Percentiles rank a stretch among this genome's conserved stretches.
Conservation (phyloP, 2,888 invertebrate genomes). For the Isoperla grammatica region DNA sequence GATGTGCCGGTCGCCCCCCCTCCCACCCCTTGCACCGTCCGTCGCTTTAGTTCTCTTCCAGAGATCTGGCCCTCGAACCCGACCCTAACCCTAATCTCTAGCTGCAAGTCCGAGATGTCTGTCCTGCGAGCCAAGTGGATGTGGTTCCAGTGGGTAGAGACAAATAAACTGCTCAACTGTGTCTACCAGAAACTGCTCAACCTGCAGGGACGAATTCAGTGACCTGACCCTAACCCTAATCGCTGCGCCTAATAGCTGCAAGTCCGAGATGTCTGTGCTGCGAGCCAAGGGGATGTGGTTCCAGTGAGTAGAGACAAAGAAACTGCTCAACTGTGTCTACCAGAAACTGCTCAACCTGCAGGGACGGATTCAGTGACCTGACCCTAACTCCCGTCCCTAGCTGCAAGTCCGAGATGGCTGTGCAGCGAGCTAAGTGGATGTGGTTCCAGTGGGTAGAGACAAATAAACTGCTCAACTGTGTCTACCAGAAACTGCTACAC, state of each 20-base stretch:
- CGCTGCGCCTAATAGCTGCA: not conserved
- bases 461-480: not conserved
- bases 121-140: too few species aligned
- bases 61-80: not conserved
- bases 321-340: not conserved
- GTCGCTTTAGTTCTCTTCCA: not conserved
- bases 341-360: not conserved
- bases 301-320: not conserved
- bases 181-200: too few species aligned
- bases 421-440: not conserved
- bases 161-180: too few species aligned
- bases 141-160: too few species aligned
- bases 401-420: not conserved
- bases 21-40: not conserved
- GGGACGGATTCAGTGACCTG: too few species aligned
- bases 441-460: not conserved
- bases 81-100: not conserved
- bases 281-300: not conserved
- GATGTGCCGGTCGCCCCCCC: not conserved
- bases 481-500: not conserved
- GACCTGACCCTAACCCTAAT: not conserved
- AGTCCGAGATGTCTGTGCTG: not conserved
- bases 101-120: too few species aligned
- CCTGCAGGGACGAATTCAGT: not conserved
- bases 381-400: not conserved